Base-by-base conservation (phyloP, 2,113 vertebrate species). In the Salvator merianae region DNA sequence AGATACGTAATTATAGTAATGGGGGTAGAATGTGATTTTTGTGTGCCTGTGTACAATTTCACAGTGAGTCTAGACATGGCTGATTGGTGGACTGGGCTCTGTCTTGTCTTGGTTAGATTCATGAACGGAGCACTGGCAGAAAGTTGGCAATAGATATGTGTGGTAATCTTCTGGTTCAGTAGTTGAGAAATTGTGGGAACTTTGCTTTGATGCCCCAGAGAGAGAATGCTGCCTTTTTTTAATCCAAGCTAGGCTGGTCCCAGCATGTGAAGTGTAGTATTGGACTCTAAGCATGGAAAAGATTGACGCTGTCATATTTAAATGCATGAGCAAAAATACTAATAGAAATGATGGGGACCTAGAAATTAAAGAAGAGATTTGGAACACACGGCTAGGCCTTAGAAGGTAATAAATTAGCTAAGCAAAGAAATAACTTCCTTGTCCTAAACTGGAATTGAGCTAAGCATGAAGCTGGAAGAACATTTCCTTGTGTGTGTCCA, bases 251-350 rank as follows among this genome's bases (percentile, higher is more conserved):
- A 36, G 47, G 14, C 20, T 53, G 66, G 18, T 9, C 28, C 65
- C 65, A 71, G 77, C 24, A 4, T 36, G 62, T 55, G 55, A 50
- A 63, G 28, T 34, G 14, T 5, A 80, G 30, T 16, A 20, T 36
- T 9, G 30, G 78, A 77, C 75, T 3, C 12, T 76, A 86, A 55
- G 87, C 82, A 79, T 89, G 77, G 43, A n/a, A 75, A 43, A 74
- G 5, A 75, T 69, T 18, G 34, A 74, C 43, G 28, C 12, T 50
- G 38, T 90, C 30, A 79, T 38, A 36, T 79, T 89, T 82, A 55
- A 40, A 78, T 82, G 9, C 62, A 2, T 4, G 8, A 8, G 76
- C 13, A 50, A 68, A 6, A 87, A 26, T 47, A 36, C 30, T 84
- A 81, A n/a, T 81, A 6, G 3, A 47, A 63, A 76, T 71, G 55